Evolutionary conservation across 2,888 invertebrate species (phyloP), one percentile per base, ranked within the genome.

Genomic region (Shargacucullia verbasci): DNA sequence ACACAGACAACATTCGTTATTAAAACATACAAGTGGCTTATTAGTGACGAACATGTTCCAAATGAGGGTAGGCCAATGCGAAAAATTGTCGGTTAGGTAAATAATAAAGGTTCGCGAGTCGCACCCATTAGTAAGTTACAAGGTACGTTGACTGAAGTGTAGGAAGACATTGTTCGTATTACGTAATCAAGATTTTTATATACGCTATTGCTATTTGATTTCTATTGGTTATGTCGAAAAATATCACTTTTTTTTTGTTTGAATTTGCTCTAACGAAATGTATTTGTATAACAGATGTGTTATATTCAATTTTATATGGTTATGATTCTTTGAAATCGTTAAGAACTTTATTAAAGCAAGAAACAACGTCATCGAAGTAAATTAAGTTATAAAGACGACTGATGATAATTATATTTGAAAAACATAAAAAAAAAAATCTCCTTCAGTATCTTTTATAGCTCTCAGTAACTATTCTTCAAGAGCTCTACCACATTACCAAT

Each of bases 11-110:
- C 75, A 76, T 70, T 76, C 65, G 64, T 81, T 79, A 78, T 80
- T 78, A 80, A 78, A 78, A 76, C 66, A 65, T 77, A 90, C 91
- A 90, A 91, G 91, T 86, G 82, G 84, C 92, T 90, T 91, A 88
- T 91, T 91, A 91, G 86, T 79, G 79, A 69, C 72, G 73, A 81
- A 88, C 88, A 82, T 82, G 87, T 66, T 56, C 63, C 58, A 57
- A 72, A 71, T 74, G 75, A 63, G 63, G 61, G 66, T 72, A 73
- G 57, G 48, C 62, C 53, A 73, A 78, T 73, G 73, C 72, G 78
- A 87, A 88, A 86, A 85, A 85, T 84, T 79, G 82, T 73, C 81
- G 83, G 84, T 85, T 86, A 85, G 85, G 85, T 86, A 85, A 72
- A 70, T 73, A 64, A 70, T 80, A 76, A 78, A 73, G 69, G 76